phyloP scores from a whole-genome alignment of 2,888 invertebrate genomes.

The Troilus luridus region DNA sequence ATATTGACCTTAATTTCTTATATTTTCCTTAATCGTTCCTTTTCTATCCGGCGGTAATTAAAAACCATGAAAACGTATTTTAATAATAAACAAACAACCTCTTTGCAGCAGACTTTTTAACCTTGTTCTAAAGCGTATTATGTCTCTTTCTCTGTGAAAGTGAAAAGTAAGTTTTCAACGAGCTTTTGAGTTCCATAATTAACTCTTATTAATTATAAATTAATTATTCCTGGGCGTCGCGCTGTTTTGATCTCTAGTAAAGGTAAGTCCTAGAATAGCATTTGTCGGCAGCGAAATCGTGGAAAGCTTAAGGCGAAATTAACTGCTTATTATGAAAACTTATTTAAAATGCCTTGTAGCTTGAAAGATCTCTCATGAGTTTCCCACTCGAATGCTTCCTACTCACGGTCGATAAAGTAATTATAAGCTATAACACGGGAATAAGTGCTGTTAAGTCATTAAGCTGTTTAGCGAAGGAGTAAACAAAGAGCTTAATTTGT shows the following conservation, averaged over 20 bases:
- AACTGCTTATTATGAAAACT: conserved; percentile 29
- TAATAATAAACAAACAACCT: conserved; percentile 6
- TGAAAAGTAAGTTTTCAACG: not conserved
- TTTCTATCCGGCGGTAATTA: not conserved
- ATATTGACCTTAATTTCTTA: not conserved
- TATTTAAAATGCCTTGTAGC: conserved; percentile 30
- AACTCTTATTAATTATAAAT: conserved; percentile 27
- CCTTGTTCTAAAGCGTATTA: not conserved
- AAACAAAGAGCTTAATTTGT: not conserved
- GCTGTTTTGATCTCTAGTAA: not conserved
- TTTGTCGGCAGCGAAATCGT: not conserved
- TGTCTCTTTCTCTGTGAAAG: not conserved
- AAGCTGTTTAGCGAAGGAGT: not conserved
- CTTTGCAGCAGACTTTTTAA: not conserved
- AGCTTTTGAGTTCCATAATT: not conserved
- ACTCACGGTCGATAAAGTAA: not conserved
- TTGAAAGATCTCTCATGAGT: conserved; percentile 6
- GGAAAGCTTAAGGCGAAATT: conserved; percentile 41
- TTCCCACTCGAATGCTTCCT: conserved; percentile 24
- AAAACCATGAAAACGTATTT: not conserved
- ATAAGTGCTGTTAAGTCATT: not conserved
- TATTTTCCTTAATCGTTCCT: not conserved
- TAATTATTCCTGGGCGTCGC: not conserved
- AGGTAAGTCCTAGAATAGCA: conserved; percentile 4
- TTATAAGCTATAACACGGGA: not conserved